Evolutionary conservation across 1,140 invertebrate genomes (phyloP), one percentile per base, ranked within the genome.

Genomic region (Drosophila grimshawi): DNA sequence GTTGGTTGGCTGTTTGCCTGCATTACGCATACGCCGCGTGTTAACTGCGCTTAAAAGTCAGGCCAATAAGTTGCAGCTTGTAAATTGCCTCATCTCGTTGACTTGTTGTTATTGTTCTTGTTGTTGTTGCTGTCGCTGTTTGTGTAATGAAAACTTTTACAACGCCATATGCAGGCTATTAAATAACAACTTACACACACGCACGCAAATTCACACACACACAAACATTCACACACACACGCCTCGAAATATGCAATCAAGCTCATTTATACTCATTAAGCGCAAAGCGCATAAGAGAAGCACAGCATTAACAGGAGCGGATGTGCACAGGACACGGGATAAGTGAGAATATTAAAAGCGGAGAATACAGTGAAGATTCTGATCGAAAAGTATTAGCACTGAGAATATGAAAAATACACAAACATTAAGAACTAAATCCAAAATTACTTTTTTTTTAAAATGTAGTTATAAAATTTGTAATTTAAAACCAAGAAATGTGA

Each of bases 71-170:
- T 86, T 85, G 81, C 67, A 64, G 71, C 72, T 69, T 75, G 72
- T 75, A 75, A 75, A 75, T 70, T 75, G 67, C 72, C 72, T 68
- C 70, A 57, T 73, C 56, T 73, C 64, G 70, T 67, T 69, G 71
- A 56, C 71, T 77, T 80, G 63, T 59, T 76, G 51, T 46, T 60
- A 45, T 41, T 74, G 62, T 73, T 78, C 73, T 61, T 76, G 66
- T 48, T 74, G 71, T 32, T 77, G 73, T 46, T 67, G 62, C 41
- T 76, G 60, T 69, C 80, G 83, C 79, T 88, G 83, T 86, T 82
- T 89, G 83, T 88, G 85, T 89, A 88, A 88, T 88, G 80, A 89
- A 88, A 88, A 88, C 83, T 88, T 88, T 88, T 89, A 88, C 80
- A 88, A 88, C 85, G 85, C 83, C 83, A 88, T 88, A 88, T 88